phyloP scores from a whole-genome alignment of 2,797 vertebrate species.

The Neosalanx taihuensis region DNA sequence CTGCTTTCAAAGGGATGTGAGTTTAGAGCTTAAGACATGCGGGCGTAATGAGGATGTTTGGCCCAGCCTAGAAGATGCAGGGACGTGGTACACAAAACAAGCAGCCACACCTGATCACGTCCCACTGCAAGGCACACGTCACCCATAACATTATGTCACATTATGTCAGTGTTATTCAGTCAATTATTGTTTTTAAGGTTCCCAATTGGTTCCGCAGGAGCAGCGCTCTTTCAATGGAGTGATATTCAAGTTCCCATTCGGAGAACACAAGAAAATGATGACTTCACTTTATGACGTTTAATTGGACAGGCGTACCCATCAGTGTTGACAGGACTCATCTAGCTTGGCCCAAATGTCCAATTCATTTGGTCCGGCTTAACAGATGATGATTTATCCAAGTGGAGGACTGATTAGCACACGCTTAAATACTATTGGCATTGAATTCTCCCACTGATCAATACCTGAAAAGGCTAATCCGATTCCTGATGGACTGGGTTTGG shows the following conservation, averaged over 20 bases:
- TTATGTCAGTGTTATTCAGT: background rate
- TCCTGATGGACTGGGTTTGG: background rate
- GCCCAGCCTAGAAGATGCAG: background rate
- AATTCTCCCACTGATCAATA: background rate
- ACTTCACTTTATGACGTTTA: background rate
- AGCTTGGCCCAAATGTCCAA: slow-evolving; percentile 14
- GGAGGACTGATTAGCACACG: background rate
- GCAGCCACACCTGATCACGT: background rate
- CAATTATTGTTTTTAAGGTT: background rate
- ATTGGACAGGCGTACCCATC: background rate
- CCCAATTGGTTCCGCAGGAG: background rate
- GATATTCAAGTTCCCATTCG: background rate
- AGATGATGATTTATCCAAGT: slow-evolving; percentile 33
- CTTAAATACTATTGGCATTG: background rate
- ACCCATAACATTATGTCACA: slow-evolving; percentile 36
- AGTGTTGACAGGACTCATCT: slow-evolving; percentile 37
- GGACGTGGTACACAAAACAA: background rate
- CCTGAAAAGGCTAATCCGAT: background rate
- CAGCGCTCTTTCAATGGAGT: background rate
- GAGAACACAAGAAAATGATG: background rate
- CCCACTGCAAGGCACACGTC: background rate
- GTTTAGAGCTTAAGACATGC: slow-evolving; percentile 45
- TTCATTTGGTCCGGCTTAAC: slow-evolving; percentile 17
- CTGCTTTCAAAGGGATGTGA: slow-evolving; percentile 47
- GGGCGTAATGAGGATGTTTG: slow-evolving; percentile 42